phyloP scores from a whole-genome alignment of 2,113 vertebrate species.

The Oreocharis arfaki region DNA sequence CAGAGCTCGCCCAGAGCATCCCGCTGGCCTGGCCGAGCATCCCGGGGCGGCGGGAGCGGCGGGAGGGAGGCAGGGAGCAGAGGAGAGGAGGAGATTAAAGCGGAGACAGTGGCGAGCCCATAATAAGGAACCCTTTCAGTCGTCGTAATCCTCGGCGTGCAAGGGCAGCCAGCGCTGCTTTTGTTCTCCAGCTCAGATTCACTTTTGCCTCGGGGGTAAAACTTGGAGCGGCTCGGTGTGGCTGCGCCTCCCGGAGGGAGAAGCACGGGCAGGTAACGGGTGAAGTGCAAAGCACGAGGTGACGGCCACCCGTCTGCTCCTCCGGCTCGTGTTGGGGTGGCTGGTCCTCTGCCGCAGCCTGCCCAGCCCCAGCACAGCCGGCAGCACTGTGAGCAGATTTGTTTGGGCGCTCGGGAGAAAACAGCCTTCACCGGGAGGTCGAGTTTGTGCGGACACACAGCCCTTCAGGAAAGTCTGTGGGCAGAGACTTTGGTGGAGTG shows the following conservation, averaged over 20 bases:
- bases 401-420: neutral
- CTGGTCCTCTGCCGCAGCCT: neutral
- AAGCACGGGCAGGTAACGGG: neutral
- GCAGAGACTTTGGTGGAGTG: neutral
- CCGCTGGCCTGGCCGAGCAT: neutral
- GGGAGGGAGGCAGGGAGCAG: constrained; percentile 79
- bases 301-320: neutral
- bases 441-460: neutral
- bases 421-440: constrained; percentile 2
- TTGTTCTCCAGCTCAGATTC: constrained; percentile 86
- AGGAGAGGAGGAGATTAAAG: constrained; percentile 89
- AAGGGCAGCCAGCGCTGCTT: constrained; percentile 86
- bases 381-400: neutral
- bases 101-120: constrained; percentile 85
- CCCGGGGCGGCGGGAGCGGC: constrained; percentile 51
- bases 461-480: neutral
- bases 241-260: fast-evolving
- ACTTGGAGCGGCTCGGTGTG: neutral
- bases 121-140: constrained; percentile 82
- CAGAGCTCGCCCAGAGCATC: neutral
- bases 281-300: neutral
- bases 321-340: fast-evolving
- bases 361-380: neutral
- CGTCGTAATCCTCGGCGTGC: constrained; percentile 84
- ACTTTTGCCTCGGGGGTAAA: constrained; percentile 48